A percentile compares a stretch with the other conserved stretches of the same genome.
phyloP scores from a whole-genome alignment of 2,113 vertebrate species.

The Varanus salvator region DNA sequence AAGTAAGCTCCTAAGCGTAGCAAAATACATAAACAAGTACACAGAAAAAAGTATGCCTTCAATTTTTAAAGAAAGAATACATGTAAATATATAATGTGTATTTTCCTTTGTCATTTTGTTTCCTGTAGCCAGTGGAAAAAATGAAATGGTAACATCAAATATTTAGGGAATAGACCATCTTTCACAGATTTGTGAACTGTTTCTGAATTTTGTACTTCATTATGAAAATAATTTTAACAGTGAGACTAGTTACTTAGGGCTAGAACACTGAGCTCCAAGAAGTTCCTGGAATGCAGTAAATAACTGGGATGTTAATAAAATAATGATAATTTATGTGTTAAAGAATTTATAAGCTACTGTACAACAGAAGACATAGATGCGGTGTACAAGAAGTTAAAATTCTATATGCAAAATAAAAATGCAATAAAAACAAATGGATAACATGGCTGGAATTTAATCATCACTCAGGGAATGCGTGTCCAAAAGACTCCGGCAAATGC shows the following conservation, averaged over 20 bases:
- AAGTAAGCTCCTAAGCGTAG: background rate
- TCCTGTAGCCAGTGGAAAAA: background rate
- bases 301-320: too few species aligned
- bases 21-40: background rate
- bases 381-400: too few species aligned
- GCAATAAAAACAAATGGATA: too few species aligned
- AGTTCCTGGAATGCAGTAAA: too few species aligned
- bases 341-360: too few species aligned
- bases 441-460: too few species aligned
- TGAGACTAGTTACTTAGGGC: background rate
- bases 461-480: too few species aligned
- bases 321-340: too few species aligned
- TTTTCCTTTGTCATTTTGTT: background rate
- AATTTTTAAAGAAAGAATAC: background rate
- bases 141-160: background rate
- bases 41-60: background rate
- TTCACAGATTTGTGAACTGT: background rate
- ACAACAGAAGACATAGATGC: too few species aligned
- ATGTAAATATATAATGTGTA: background rate
- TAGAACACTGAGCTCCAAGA: background rate
- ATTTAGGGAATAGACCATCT: background rate
- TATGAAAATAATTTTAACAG: background rate
- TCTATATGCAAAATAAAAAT: too few species aligned
- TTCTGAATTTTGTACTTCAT: background rate
- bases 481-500: too few species aligned